Percentiles rank a stretch among this genome's conserved stretches.
phyloP scores from a whole-genome alignment of 2,888 invertebrate species.

The Drosophila borealis region DNA sequence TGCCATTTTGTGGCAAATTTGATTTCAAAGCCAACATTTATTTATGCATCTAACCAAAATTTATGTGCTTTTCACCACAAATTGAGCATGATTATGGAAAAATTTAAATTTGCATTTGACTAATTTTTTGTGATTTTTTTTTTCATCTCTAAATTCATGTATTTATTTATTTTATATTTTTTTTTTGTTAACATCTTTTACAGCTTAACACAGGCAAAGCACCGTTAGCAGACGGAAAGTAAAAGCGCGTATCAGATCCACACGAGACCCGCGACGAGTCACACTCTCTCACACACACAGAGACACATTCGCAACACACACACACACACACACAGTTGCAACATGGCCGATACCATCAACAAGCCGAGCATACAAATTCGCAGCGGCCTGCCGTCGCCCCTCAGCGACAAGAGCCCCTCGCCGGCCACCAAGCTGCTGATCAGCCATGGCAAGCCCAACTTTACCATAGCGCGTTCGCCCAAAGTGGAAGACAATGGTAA shows the following conservation, averaged over 20 bases:
- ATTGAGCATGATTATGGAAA: constrained; percentile 47
- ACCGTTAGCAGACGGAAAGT: constrained; percentile 72
- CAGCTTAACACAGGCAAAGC: constrained; percentile 51
- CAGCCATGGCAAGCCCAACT: constrained; percentile 84
- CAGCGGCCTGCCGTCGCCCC: constrained; percentile 66
- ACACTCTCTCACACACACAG: constrained; percentile 17
- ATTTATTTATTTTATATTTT: neutral
- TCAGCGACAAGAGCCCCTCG: constrained; percentile 81
- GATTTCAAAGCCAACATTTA: constrained; percentile 8
- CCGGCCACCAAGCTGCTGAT: constrained; percentile 83
- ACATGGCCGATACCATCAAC: constrained; percentile 82
- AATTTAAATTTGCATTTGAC: constrained; percentile 45
- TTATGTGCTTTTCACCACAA: constrained; percentile 45
- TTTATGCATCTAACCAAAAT: constrained; percentile 13
- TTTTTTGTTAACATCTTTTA: constrained; percentile 39
- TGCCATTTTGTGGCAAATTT: constrained; percentile 23
- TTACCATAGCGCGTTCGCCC: constrained; percentile 81
- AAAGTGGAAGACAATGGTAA: constrained; percentile 69
- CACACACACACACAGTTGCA: constrained; percentile 11
- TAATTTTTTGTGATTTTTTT: constrained; percentile 38
- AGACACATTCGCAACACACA: neutral
- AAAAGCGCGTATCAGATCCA: constrained; percentile 57
- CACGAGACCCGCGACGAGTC: constrained; percentile 11
- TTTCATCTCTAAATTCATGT: no score
- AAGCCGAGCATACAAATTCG: constrained; percentile 83